phyloP scores from a whole-genome alignment of 2,888 invertebrate species.

The Hofmannophila pseudospretella region DNA sequence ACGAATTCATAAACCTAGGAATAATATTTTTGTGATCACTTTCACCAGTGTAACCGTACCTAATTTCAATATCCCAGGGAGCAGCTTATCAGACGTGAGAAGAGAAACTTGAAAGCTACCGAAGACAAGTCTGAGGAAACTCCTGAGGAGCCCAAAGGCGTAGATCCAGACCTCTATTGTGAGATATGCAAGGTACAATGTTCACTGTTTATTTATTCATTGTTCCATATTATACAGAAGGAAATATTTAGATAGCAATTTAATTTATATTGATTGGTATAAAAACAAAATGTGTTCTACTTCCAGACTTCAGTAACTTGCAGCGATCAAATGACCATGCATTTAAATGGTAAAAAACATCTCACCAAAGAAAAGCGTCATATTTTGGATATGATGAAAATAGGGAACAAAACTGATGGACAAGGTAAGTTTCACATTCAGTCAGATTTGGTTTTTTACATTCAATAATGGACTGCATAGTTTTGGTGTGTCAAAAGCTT shows the following conservation, averaged over 20 bases:
- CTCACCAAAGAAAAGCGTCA: slow-evolving; percentile 67
- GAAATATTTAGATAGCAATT: not conserved
- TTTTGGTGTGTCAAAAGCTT: no score
- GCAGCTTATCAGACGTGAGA: slow-evolving; percentile 58
- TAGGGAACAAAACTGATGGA: slow-evolving; percentile 11
- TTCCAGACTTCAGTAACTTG: slow-evolving; percentile 72
- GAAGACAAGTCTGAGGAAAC: slow-evolving; percentile 14
- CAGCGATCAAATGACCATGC: slow-evolving; percentile 78
- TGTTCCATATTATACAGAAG: not conserved
- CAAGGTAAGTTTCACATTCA: not conserved
- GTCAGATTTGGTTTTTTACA: no score
- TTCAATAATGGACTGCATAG: no score
- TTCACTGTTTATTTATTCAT: no score
- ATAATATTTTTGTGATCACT: no score
- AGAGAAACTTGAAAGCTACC: slow-evolving; percentile 27
- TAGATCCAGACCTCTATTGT: slow-evolving; percentile 46
- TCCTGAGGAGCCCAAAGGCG: slow-evolving; percentile 14
- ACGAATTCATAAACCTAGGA: no score
- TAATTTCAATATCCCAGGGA: slow-evolving; percentile 28
- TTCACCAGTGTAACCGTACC: no score
- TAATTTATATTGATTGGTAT: not conserved
- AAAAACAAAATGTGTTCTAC: not conserved
- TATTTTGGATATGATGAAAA: slow-evolving; percentile 57
- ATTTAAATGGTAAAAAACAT: slow-evolving; percentile 79
- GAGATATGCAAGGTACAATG: slow-evolving; percentile 53